Conservation (phyloP, 2,113 vertebrate species). For the Orycteropus afer region DNA sequence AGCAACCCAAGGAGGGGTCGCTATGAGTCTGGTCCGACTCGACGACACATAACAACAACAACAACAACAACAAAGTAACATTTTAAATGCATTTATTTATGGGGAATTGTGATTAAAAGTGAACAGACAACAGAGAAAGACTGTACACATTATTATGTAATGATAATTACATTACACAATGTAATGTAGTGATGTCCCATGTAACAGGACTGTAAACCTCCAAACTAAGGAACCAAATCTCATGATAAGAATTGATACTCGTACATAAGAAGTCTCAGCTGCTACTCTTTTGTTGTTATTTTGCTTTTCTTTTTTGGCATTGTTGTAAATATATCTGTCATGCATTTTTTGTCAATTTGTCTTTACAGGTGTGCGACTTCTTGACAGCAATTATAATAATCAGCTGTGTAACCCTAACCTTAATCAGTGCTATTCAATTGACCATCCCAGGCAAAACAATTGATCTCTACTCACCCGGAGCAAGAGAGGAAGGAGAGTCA, state of each 20-base stretch:
- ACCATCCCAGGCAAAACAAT: not conserved
- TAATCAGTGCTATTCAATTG: not conserved
- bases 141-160: not conserved
- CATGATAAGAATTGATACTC: not conserved
- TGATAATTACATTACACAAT: too few species aligned
- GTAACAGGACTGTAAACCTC: too few species aligned
- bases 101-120: not conserved
- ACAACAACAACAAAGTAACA: not conserved
- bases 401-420: not conserved
- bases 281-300: not conserved
- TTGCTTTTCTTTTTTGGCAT: not conserved
- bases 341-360: too few species aligned
- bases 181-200: too few species aligned
- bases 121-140: not conserved
- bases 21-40: too few species aligned
- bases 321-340: not conserved
- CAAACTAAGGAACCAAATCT: not conserved
- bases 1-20: too few species aligned
- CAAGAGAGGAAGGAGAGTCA: not conserved
- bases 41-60: too few species aligned
- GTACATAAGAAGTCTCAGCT: not conserved
- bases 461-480: not conserved
- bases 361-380: too few species aligned
- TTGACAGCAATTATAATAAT: not conserved
- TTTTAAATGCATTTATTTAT: not conserved